phyloP scores from a whole-genome alignment of 2,797 vertebrate genomes.

The Microchirus variegatus region DNA sequence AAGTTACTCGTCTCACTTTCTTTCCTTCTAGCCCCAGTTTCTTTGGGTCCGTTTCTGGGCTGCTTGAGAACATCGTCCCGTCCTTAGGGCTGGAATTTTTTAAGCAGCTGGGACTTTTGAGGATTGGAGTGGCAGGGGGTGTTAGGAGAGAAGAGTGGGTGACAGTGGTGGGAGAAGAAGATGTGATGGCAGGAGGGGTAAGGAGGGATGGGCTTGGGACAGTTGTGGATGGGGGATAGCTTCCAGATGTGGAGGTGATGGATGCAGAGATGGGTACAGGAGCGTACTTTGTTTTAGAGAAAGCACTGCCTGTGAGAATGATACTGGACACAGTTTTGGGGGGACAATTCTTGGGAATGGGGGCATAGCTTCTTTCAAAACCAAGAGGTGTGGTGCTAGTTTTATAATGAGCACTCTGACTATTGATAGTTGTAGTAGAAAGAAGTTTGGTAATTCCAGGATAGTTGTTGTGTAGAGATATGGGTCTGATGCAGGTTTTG shows the following conservation, averaged over 20 bases:
- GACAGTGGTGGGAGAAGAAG: constrained; percentile 21
- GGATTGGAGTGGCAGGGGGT: constrained; percentile 55
- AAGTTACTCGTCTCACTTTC: constrained; percentile 58
- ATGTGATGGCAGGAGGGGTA: constrained; percentile 9
- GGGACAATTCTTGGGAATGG: constrained; percentile 38
- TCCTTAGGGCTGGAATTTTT: constrained; percentile 28
- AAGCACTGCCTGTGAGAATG: constrained; percentile 15
- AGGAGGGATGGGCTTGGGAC: constrained; percentile 9
- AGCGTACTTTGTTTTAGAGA: constrained; percentile 38
- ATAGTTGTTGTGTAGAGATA: constrained; percentile 32
- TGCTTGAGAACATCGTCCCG: constrained; percentile 46
- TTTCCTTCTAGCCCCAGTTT: constrained; percentile 50
- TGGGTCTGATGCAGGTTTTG: constrained; percentile 20
- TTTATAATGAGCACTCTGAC: constrained; percentile 3
- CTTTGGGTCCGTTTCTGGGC: constrained; percentile 49
- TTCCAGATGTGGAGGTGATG: constrained; percentile 8
- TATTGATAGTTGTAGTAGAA: constrained; percentile 21
- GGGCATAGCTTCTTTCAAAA: constrained; percentile 62
- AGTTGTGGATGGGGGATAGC: constrained; percentile 1
- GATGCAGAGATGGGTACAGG: not conserved
- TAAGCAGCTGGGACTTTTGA: constrained; percentile 34
- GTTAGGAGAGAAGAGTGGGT: constrained; percentile 49
- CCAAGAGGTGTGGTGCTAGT: constrained; percentile 43
- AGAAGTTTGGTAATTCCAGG: constrained; percentile 35
- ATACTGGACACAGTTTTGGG: constrained; percentile 37